Percentiles rank a stretch among this genome's conserved stretches.
These are phyloP conservation scores for Carassius auratus DNA, from an alignment of 2,113 vertebrate species.

Conservation along the genomic window DNA sequence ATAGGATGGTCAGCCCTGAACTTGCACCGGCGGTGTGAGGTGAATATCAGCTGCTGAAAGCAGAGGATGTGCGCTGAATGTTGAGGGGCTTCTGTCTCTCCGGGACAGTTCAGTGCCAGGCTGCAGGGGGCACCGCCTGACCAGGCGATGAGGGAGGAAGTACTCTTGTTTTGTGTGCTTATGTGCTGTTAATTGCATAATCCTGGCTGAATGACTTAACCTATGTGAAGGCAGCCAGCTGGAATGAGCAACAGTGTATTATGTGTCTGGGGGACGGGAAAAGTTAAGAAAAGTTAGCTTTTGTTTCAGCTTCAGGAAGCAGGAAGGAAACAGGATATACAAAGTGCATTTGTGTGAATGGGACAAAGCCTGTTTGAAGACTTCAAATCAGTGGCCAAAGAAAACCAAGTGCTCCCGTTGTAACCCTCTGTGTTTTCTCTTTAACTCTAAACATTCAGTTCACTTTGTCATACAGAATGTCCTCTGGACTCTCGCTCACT, in stretches of 20 bases:
- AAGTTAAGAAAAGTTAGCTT: conserved; percentile 18
- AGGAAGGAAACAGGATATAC: conserved; percentile 39
- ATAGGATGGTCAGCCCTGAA: background rate
- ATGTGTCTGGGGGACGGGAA: background rate
- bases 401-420: background rate
- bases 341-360: conserved; percentile 36
- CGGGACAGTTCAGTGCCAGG: conserved; percentile 27
- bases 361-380: background rate
- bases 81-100: conserved; percentile 23
- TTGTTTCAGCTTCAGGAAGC: conserved; percentile 38
- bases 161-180: conserved; percentile 25
- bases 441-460: background rate
- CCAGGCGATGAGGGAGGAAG: background rate
- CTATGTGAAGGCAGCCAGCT: conserved; percentile 34
- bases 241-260: conserved; percentile 18
- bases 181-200: conserved; percentile 40
- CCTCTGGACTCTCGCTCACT: background rate
- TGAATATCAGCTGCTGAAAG: conserved; percentile 9
- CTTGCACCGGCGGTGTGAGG: background rate
- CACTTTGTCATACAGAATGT: background rate
- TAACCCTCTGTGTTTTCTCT: background rate
- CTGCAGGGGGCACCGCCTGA: conserved; percentile 22
- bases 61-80: conserved; percentile 37
- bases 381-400: background rate
- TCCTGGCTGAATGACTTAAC: conserved; percentile 36